Percentiles rank a stretch among this genome's conserved stretches.
These are phyloP conservation scores for Celastrina argiolus DNA, from an alignment of 2,888 invertebrate genomes.

Conservation along the genomic window DNA sequence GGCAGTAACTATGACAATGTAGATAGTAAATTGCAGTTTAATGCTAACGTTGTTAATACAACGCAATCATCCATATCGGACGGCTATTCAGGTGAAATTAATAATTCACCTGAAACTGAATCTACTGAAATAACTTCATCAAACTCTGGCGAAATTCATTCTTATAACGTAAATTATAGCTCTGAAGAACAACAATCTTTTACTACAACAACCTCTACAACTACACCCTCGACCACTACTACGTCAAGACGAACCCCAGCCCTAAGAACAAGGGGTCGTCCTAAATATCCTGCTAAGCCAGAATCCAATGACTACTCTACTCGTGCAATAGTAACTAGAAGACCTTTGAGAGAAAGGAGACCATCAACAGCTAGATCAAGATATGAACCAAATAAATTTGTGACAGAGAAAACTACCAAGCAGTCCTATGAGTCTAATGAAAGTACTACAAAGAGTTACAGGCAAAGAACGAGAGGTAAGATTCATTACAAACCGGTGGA, in stretches of 20 bases:
- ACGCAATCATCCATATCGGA: constrained; percentile 42
- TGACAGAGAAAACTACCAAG: constrained; percentile 54
- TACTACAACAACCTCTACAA: constrained; percentile 41
- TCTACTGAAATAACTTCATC: constrained; percentile 40
- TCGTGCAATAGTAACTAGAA: constrained; percentile 62
- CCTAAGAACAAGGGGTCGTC: constrained; percentile 53
- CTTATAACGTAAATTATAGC: constrained; percentile 47
- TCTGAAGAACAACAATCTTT: constrained; percentile 41
- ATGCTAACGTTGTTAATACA: constrained; percentile 44
- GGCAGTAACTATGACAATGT: constrained; percentile 29
- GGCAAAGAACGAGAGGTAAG: constrained; percentile 70
- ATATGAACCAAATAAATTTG: constrained; percentile 64
- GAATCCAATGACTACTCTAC: constrained; percentile 63
- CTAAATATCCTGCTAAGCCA: constrained; percentile 61
- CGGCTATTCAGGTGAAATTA: constrained; percentile 41
- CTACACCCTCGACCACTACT: constrained; percentile 56
- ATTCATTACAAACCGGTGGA: constrained; percentile 70
- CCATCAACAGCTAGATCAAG: constrained; percentile 58
- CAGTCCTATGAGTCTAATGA: constrained; percentile 52
- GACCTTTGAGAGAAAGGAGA: constrained; percentile 72
- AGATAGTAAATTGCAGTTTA: constrained; percentile 36
- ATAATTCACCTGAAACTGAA: constrained; percentile 41
- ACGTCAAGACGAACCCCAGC: constrained; percentile 56
- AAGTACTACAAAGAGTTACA: constrained; percentile 54
- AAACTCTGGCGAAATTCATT: constrained; percentile 46